Evolutionary conservation across 2,888 invertebrate genomes (phyloP).

Genomic region (Gibbula magus): DNA sequence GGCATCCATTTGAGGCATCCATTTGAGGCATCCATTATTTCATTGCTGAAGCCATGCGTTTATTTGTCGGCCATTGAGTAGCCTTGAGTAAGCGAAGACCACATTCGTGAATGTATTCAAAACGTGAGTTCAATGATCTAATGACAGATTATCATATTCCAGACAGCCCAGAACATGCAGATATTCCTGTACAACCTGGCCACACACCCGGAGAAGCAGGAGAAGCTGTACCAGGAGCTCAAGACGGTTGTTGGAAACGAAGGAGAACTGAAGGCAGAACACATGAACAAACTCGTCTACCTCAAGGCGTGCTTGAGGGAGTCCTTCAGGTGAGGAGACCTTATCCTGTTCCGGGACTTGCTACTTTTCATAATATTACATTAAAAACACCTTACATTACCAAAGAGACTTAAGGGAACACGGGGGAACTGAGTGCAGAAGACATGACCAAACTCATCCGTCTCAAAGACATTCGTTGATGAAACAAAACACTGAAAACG

Average conservation of each 20-base stretch:
- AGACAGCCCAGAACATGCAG: slow-evolving; percentile 58
- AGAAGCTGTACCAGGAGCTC: slow-evolving; percentile 51
- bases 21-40: too few species aligned
- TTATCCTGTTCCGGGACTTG: background rate
- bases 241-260: slow-evolving; percentile 36
- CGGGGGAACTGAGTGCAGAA: too few species aligned
- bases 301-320: slow-evolving; percentile 68
- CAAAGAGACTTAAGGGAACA: background rate
- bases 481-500: too few species aligned
- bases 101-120: too few species aligned
- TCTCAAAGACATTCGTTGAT: too few species aligned
- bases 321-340: slow-evolving; percentile 51
- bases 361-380: background rate
- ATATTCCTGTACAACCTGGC: slow-evolving; percentile 60
- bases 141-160: too few species aligned
- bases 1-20: too few species aligned
- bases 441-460: too few species aligned
- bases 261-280: slow-evolving; percentile 45
- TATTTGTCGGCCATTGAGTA: too few species aligned
- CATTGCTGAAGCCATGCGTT: too few species aligned
- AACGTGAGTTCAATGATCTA: too few species aligned
- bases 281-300: slow-evolving; percentile 53
- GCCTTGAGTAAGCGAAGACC: too few species aligned
- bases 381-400: background rate
- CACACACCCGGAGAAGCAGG: slow-evolving; percentile 51